Conservation (phyloP, 2,797 vertebrate genomes). For the Philypnodon macrostomus region DNA sequence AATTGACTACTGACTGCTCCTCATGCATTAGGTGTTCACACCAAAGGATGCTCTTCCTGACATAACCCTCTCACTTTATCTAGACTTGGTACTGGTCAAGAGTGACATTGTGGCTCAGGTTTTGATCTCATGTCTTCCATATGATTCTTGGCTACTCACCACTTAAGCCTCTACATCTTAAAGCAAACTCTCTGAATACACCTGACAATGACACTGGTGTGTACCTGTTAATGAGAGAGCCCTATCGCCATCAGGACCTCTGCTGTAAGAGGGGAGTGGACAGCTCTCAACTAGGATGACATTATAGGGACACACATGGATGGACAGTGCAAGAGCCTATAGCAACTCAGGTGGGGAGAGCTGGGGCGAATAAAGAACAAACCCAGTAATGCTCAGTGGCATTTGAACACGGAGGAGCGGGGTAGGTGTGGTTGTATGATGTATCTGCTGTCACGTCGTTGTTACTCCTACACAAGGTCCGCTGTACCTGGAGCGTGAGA, state of each 20-base stretch:
- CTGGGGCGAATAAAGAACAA: conserved; percentile 24
- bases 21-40: too few species aligned
- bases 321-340: conserved; percentile 19
- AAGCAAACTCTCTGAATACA: conserved; percentile 16
- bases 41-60: too few species aligned
- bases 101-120: too few species aligned
- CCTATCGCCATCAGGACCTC: conserved; percentile 41
- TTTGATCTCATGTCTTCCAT: too few species aligned
- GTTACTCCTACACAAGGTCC: conserved; percentile 46
- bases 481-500: conserved; percentile 34
- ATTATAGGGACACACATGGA: conserved; percentile 49
- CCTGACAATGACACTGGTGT: conserved; percentile 7
- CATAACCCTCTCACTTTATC: too few species aligned
- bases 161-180: not conserved
- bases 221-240: conserved; percentile 35
- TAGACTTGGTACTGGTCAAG: too few species aligned
- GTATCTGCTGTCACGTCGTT: conserved; percentile 49
- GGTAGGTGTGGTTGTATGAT: conserved; percentile 51
- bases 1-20: too few species aligned
- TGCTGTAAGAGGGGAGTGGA: conserved; percentile 47
- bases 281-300: conserved; percentile 61
- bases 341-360: conserved; percentile 46
- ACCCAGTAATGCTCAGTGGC: conserved; percentile 48
- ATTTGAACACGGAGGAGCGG: conserved; percentile 48
- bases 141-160: too few species aligned